Percentiles rank a stretch among this genome's conserved stretches.
Evolutionary conservation across 2,888 invertebrate genomes (phyloP).

Genomic region (Aphidoletes aphidimyza): DNA sequence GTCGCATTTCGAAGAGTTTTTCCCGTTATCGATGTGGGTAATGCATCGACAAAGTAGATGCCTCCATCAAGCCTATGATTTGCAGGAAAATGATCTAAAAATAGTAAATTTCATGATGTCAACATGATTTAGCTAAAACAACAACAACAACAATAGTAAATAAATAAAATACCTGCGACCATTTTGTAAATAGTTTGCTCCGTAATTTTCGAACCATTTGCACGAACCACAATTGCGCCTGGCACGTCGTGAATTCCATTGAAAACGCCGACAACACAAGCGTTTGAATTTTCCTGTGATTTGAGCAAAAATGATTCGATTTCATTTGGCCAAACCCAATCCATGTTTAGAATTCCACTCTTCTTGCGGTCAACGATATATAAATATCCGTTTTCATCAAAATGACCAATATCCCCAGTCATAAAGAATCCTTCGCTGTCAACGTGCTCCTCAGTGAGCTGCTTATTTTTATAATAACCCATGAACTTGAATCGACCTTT

Average conservation of each 20-base stretch:
- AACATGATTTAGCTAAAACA: too few relatives aligned
- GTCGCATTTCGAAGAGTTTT: too few relatives aligned
- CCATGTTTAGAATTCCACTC: too few relatives aligned
- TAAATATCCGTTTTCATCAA: neutral
- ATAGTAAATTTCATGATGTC: too few relatives aligned
- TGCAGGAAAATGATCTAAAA: too few relatives aligned
- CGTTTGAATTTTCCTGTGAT: neutral
- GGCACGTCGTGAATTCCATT: neutral
- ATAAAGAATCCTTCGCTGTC: neutral
- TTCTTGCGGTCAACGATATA: neutral
- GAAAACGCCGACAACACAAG: neutral
- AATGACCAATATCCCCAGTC: slow-evolving; percentile 20
- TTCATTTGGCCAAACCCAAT: neutral
- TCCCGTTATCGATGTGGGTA: too few relatives aligned
- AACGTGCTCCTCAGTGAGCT: neutral
- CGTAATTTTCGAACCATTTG: too few relatives aligned
- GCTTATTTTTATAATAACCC: neutral
- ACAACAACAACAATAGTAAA: too few relatives aligned
- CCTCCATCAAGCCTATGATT: too few relatives aligned
- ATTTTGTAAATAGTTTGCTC: too few relatives aligned
- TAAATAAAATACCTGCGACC: too few relatives aligned
- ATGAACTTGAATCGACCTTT: neutral
- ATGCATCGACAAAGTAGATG: too few relatives aligned
- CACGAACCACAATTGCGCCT: neutral
- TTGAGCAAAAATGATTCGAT: neutral